Percentiles rank a stretch among this genome's conserved stretches.
Evolutionary conservation across 2,113 vertebrate genomes (phyloP).

Genomic region (Ochotona princeps): DNA sequence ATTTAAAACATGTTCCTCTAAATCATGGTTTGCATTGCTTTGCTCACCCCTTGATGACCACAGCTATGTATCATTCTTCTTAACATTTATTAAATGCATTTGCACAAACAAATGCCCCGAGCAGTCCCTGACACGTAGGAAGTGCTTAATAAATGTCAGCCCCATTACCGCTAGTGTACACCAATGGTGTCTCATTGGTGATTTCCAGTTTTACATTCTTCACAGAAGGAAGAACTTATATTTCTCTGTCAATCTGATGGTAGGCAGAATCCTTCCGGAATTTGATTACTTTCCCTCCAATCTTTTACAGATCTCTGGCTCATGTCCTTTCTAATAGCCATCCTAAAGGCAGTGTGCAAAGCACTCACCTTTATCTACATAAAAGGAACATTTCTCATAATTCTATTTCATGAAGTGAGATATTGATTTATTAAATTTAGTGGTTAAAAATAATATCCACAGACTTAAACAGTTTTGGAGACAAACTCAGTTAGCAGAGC

Average conservation of each 20-base stretch:
- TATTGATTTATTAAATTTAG: background rate
- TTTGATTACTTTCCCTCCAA: background rate
- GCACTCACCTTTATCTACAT: background rate
- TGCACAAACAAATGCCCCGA: background rate
- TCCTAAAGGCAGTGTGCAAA: background rate
- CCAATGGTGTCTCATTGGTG: fast-evolving
- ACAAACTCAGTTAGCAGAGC: background rate
- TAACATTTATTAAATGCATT: background rate
- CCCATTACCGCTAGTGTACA: background rate
- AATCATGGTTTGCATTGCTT: background rate
- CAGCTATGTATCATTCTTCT: background rate
- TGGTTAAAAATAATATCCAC: background rate
- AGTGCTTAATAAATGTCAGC: background rate
- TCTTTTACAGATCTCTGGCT: background rate
- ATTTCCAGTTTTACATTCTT: background rate
- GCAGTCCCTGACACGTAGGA: background rate
- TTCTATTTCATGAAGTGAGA: background rate
- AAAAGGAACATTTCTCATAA: background rate
- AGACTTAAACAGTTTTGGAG: background rate
- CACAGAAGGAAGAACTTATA: background rate
- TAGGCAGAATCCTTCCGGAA: background rate
- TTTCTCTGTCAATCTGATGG: background rate
- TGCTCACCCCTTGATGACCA: background rate
- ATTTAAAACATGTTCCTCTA: background rate
- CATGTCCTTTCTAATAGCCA: background rate